phyloP scores from a whole-genome alignment of 2,888 invertebrate genomes.

The Nymphalis polychloros region DNA sequence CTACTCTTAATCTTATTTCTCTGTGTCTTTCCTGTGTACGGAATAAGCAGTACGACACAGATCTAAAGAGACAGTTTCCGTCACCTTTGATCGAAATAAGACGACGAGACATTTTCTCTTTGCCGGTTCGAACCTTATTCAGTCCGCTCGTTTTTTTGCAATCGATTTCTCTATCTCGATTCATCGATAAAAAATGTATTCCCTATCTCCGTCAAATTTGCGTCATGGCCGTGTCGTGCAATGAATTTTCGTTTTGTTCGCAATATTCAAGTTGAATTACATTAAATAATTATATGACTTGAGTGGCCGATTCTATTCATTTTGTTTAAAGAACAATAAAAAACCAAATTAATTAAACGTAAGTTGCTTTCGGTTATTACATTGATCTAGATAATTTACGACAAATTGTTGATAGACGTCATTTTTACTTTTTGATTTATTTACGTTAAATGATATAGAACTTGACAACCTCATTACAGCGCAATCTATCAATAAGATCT shows the following conservation, averaged over 20 bases:
- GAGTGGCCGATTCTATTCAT: neutral
- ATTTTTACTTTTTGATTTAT: slow-evolving; percentile 19
- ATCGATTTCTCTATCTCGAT: slow-evolving; percentile 29
- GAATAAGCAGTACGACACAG: slow-evolving; percentile 64
- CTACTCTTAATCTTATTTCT: slow-evolving; percentile 61
- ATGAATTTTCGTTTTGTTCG: neutral
- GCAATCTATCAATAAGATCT: slow-evolving; percentile 5
- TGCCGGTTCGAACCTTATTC: slow-evolving; percentile 24
- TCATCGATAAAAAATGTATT: slow-evolving; percentile 24
- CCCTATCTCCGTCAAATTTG: slow-evolving; percentile 19
- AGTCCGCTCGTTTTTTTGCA: slow-evolving; percentile 20
- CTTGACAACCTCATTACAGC: slow-evolving; percentile 20
- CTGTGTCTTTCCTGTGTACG: slow-evolving; percentile 67
- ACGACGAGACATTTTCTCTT: slow-evolving; percentile 53
- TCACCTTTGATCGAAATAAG: slow-evolving; percentile 66
- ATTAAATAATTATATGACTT: neutral
- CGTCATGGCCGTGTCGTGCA: neutral
- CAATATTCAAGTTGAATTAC: neutral
- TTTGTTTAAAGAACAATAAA: slow-evolving; percentile 2
- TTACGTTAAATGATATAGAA: neutral
- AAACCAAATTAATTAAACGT: neutral
- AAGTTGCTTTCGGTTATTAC: neutral
- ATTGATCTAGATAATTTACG: neutral
- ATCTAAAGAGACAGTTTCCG: slow-evolving; percentile 72
- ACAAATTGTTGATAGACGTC: slow-evolving; percentile 18